Evolutionary conservation across 2,888 invertebrate genomes (phyloP), one percentile per base, ranked within the genome.

Genomic region (Drosophila formosana): DNA sequence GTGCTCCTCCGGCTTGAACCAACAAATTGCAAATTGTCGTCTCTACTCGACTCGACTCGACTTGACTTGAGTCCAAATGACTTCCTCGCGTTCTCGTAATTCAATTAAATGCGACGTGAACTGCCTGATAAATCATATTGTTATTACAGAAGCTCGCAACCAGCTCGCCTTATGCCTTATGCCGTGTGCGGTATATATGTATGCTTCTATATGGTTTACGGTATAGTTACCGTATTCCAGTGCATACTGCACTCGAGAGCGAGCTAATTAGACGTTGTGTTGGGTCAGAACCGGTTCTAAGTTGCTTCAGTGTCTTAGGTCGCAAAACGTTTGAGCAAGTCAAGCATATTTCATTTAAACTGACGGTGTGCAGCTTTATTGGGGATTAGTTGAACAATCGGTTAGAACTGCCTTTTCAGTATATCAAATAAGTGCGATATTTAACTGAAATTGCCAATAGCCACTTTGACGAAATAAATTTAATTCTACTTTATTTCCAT

Each of bases 81-180:
- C 55, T 73, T 68, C 64, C 73, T 64, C 61, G 61, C 60, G 50
- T 30, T 57, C 43, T 62, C 58, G 72, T 61, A 77, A 76, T 73
- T 76, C 57, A 77, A 76, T 76, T 76, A 77, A 77, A 74, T 66
- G 56, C 64, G 64, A 75, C 75, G 58, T 75, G 65, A 52, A 47
- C n/a, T 37, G 70, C 18, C 53, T 70, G 61, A 62, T 60, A 74
- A 71, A 63, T 62, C 71, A 71, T 61, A 51, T 49, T 65, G 65
- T 61, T 62, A 65, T 74, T 65, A 53, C 65, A 28, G 46, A 30
- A 30, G 63, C 11, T 47, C 49, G 34, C 49, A 43, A 60, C 56
- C 53, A 47, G 37, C 23, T 30, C 23, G 39, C 8, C 25, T 9
- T 51, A 25, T 28, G 39, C 8, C 25, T 9, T 51, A 25, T 13